Evolutionary conservation across 1,140 invertebrate species (phyloP).

Genomic region (Ceratosolen fusciceps): DNA sequence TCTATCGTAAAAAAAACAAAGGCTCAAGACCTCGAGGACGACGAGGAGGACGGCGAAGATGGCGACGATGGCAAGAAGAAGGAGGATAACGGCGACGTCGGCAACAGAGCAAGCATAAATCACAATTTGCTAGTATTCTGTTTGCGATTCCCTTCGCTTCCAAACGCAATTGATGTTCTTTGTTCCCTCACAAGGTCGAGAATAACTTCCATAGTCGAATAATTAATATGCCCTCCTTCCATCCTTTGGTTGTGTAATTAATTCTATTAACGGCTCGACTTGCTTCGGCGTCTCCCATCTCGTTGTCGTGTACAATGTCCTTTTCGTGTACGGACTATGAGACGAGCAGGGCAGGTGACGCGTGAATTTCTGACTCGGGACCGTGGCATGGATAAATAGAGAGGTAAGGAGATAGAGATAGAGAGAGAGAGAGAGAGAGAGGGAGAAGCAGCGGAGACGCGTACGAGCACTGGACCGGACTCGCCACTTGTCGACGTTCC

Average conservation of each 20-base stretch:
- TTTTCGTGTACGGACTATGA: neutral
- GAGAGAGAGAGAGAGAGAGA: too few relatives aligned
- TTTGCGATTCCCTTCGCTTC: too few relatives aligned
- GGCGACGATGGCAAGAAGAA: too few relatives aligned
- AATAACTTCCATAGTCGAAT: neutral
- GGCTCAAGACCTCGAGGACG: too few relatives aligned
- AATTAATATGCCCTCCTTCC: neutral
- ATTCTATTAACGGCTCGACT: neutral
- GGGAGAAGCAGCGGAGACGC: neutral
- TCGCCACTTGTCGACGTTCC: neutral
- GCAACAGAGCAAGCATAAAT: conserved; percentile 22
- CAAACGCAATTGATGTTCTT: neutral
- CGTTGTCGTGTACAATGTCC: neutral
- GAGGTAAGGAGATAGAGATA: too few relatives aligned
- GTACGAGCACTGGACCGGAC: neutral
- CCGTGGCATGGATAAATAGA: too few relatives aligned
- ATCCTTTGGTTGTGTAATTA: conserved; percentile 22
- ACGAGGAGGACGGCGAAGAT: too few relatives aligned
- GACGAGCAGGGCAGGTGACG: neutral
- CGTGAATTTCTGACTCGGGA: neutral
- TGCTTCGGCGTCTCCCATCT: neutral
- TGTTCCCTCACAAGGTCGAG: too few relatives aligned
- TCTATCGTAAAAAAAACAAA: too few relatives aligned
- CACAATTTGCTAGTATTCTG: neutral
- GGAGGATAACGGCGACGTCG: too few relatives aligned